Evolutionary conservation across 1,140 invertebrate species (phyloP), one percentile per base, ranked within the genome.

Genomic region (Dinothrombium tinctorium): DNA sequence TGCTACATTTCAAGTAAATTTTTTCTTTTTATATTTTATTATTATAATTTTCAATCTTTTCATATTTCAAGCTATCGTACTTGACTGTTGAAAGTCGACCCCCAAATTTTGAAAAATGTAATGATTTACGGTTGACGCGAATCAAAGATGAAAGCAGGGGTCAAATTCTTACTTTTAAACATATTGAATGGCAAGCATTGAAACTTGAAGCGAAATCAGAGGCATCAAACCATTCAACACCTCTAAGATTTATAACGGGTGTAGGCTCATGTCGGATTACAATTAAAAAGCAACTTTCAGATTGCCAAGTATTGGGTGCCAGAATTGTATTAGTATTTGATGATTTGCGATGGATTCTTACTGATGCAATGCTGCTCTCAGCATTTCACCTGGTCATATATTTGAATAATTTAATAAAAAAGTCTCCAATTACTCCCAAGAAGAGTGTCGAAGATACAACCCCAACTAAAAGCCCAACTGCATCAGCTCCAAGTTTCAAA

Each of bases 281-380:
- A 9, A 83, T 98, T 46, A 95, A 96, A 55, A 98, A 99, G 60
- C 71, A 76, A 54, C 58, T 87, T 22, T 47, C 54, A 87, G 92
- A 96, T 61, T 94, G 83, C 58, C 76, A 79, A 49, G 72, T 96
- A 24, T 66, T 96, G 48, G 80, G 83, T 6, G 92, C 86, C 32
- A 71, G 84, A 33, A 61, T 99, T 33, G 76, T 86, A 38, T 66
- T 96, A 17, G 77, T 94, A 48, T 68, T 96, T 35, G 87, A 96
- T 61, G 89, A 96, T 57, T 63, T 96, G 23, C 63, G 95, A n/a
- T 99, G 92, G 90, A 86, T 92, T 21, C 59, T 95, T 33, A 98
- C 90, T 2, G 84, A 95, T 59, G 83, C 86, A 0, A 92, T 98
- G 60, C 60, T 95, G 12, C 77, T 90, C 51, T 89, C 90, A 24